Conservation (phyloP, 2,113 vertebrate genomes). For the Miniopterus natalensis region DNA sequence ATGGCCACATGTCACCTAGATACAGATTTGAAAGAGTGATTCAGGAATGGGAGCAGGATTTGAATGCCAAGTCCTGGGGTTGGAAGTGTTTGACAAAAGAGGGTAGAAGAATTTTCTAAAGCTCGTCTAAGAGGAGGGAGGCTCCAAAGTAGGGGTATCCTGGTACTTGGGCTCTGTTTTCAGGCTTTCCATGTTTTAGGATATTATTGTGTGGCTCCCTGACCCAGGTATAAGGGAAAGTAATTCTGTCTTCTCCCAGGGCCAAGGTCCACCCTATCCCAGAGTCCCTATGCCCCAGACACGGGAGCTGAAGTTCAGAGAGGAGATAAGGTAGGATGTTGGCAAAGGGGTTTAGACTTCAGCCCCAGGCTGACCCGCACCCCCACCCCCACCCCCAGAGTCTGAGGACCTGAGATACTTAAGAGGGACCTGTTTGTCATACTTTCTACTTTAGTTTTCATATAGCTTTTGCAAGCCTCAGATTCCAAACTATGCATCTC, state of each 20-base stretch:
- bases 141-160: not conserved
- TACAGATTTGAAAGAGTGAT: not conserved
- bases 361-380: not conserved
- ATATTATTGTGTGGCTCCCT: not conserved
- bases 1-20: not conserved
- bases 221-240: not conserved
- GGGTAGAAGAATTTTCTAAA: slow-evolving; percentile 36
- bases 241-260: slow-evolving; percentile 25
- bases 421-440: not conserved
- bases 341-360: not conserved
- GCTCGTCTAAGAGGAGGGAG: not conserved
- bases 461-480: not conserved
- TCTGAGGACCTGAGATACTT: slow-evolving; percentile 18
- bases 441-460: slow-evolving; percentile 33
- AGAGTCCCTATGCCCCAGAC: not conserved
- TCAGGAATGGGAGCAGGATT: not conserved
- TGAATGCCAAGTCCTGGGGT: not conserved
- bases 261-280: not conserved
- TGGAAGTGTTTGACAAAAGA: slow-evolving; percentile 12
- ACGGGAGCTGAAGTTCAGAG: not conserved
- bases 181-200: not conserved
- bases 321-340: not conserved
- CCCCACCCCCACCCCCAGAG: not conserved
- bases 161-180: slow-evolving; percentile 18
- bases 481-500: not conserved